Evolutionary conservation across 2,113 vertebrate genomes (phyloP).

Genomic region (Bagarius yarrelli): DNA sequence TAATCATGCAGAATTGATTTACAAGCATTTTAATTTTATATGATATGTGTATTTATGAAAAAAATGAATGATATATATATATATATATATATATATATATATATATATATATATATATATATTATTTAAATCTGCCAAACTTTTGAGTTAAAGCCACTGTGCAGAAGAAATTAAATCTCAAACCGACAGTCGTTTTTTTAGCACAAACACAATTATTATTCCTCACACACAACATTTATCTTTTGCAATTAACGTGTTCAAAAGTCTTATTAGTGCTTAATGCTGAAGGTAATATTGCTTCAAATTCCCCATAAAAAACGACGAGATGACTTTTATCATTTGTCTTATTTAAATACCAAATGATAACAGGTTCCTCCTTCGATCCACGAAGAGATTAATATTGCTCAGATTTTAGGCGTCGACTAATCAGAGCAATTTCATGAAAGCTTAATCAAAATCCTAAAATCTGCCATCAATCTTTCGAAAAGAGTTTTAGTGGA

Average conservation of each 20-base stretch:
- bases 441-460: conserved; percentile 58
- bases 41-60: not conserved
- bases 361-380: conserved; percentile 71
- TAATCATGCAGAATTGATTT: not conserved
- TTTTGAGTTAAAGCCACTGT: not conserved
- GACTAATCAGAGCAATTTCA: conserved; percentile 70
- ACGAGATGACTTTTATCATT: conserved; percentile 66
- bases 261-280: conserved; percentile 74
- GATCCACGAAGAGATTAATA: conserved; percentile 69
- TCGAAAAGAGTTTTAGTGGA: conserved; percentile 49
- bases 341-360: conserved; percentile 69
- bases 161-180: not conserved
- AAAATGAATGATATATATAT: too few species aligned
- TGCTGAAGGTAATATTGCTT: conserved; percentile 65
- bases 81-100: not conserved
- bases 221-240: conserved; percentile 23
- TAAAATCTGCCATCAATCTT: conserved; percentile 65
- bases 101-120: too few species aligned
- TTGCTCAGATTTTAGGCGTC: conserved; percentile 58
- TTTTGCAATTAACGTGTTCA: conserved; percentile 68
- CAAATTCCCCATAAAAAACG: conserved; percentile 65
- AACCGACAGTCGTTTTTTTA: not conserved
- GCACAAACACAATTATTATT: conserved; percentile 4
- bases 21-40: not conserved
- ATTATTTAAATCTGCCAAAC: too few species aligned